Evolutionary conservation across 1,140 invertebrate species (phyloP), one percentile per base, ranked within the genome.

Genomic region (Lepidurus apus): DNA sequence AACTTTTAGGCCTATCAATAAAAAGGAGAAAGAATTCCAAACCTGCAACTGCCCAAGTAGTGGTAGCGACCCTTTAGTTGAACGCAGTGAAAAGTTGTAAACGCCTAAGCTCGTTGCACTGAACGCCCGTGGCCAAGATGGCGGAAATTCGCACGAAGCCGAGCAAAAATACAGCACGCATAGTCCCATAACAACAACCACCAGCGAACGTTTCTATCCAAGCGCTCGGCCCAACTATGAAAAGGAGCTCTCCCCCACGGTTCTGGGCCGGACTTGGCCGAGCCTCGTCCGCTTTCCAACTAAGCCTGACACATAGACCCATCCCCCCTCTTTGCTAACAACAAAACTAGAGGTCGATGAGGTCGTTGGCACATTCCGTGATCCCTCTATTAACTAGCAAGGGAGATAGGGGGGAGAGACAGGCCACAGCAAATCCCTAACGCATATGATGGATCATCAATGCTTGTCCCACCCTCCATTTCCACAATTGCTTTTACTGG

Each of bases 271-370:
- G 13, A 21, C 45, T 7, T 34, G 53, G 21, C 17, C n/a, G 53
- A 65, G 53, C 53, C 53, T 65, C 53, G 53, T n/a, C 53, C 53
- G 53, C 53, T 65, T 65, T n/a, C 8, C 53, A 65, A 17, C 53
- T 65, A n/a, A 21, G 53, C 53, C 53, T 65, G 53, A 65, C 53
- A 65, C 53, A 65, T 65, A 65, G 53, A 65, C 53, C 53, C 53
- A 65, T 65, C 53, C 53, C 47, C 53, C 17, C 21, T 13, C 17
- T 21, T 65, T 65, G 53, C 34, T 34, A 34, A 65, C 53, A 65
- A 65, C 53, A 65, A 65, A 65, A 65, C 53, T 65, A 65, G 53
- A 65, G 53, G 53, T 65, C 53, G 53, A 65, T 65, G 53, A 65
- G 53, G 53, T 65, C 53, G 53, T 65, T 65, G 9, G 53, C 53